Evolutionary conservation across 2,888 invertebrate species (phyloP).

Genomic region (Amphipoea oculea): DNA sequence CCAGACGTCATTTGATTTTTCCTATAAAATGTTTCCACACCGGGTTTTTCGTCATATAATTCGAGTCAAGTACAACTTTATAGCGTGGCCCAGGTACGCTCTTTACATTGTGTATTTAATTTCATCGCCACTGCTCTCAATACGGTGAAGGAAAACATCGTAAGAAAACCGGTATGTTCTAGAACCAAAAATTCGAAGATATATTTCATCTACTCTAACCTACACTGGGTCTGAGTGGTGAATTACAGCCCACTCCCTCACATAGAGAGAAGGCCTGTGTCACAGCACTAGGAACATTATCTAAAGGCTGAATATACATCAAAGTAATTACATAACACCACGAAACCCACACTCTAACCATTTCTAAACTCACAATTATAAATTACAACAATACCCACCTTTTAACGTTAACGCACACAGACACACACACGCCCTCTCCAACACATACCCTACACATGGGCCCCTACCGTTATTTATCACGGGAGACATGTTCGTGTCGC

Average conservation of each 20-base stretch:
- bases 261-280: not conserved
- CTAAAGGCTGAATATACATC: not conserved
- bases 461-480: conserved; percentile 66
- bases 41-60: not conserved
- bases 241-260: not conserved
- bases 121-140: no score
- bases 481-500: conserved; percentile 53
- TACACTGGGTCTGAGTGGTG: not conserved
- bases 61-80: not conserved
- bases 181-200: not conserved
- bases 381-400: conserved; percentile 29
- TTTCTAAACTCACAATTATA: conserved; percentile 15
- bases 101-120: no score
- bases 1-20: not conserved
- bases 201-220: not conserved
- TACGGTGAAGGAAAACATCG: not conserved
- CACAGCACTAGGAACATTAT: not conserved
- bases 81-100: not conserved
- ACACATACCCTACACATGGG: conserved; percentile 34
- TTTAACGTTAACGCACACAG: not conserved
- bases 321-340: not conserved
- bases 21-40: not conserved
- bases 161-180: not conserved
- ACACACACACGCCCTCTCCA: not conserved
- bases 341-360: not conserved